Percentiles rank a stretch among this genome's conserved stretches.
phyloP scores from a whole-genome alignment of 2,113 vertebrate genomes.

The Xenopus borealis region DNA sequence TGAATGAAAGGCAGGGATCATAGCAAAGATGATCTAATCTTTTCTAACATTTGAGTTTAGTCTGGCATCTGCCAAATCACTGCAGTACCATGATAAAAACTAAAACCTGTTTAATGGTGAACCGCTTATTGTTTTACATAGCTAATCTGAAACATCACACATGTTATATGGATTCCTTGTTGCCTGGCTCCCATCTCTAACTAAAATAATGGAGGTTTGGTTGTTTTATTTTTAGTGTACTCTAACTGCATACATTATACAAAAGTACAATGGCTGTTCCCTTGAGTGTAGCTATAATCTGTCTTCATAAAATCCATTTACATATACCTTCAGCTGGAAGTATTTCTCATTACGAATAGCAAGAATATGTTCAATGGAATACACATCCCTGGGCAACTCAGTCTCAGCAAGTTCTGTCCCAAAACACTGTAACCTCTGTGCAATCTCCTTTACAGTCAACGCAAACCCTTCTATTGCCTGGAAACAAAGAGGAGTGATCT shows the following conservation, averaged over 20 bases:
- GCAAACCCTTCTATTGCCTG: slow-evolving; percentile 98
- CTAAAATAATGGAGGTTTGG: no score
- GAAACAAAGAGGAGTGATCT: background rate
- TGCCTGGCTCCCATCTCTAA: no score
- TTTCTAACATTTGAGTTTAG: no score
- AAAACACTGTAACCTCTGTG: slow-evolving; percentile 91
- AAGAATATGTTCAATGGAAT: slow-evolving; percentile 75
- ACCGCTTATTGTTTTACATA: no score
- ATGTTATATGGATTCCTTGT: no score
- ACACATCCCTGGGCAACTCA: slow-evolving; percentile 75
- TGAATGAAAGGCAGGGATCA: no score
- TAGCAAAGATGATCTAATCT: no score
- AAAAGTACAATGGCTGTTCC: slow-evolving; percentile 9
- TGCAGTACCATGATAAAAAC: no score
- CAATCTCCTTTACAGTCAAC: slow-evolving; percentile 91
- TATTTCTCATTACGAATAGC: slow-evolving; percentile 80
- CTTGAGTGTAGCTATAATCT: slow-evolving; percentile 11
- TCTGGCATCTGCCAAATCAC: no score
- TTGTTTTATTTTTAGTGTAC: background rate
- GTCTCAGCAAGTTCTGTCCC: slow-evolving; percentile 89
- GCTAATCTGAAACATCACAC: no score
- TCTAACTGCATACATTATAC: background rate
- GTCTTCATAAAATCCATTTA: slow-evolving; percentile 10
- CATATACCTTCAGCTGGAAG: slow-evolving; percentile 83
- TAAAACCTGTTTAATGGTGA: no score